These are phyloP conservation scores for Picus viridis DNA, from an alignment of 2,797 vertebrate genomes.

Conservation along the genomic window DNA sequence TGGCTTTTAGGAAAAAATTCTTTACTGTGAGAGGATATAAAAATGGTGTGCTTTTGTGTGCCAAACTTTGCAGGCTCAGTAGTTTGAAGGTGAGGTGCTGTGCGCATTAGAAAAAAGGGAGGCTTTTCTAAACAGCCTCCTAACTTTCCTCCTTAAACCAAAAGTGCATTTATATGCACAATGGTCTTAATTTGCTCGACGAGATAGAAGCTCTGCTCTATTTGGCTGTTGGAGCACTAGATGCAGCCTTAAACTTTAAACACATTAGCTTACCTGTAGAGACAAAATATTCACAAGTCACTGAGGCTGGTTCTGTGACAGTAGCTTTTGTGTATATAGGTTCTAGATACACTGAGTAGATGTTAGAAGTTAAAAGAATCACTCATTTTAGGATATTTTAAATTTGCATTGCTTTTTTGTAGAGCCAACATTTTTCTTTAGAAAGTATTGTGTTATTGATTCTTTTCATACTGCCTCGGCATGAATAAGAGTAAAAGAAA, in stretches of 20 bases:
- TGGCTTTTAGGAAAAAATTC: not conserved
- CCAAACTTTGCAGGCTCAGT: not conserved
- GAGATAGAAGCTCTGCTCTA: too few species aligned
- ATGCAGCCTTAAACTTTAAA: not conserved
- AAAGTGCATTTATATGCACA: not conserved
- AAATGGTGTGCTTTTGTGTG: not conserved
- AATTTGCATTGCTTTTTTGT: not conserved
- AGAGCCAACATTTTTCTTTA: not conserved
- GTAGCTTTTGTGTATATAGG: not conserved
- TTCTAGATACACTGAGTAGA: not conserved
- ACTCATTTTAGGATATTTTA: not conserved
- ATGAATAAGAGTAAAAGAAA: not conserved
- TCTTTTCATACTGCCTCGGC: not conserved
- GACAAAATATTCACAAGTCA: not conserved
- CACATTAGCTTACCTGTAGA: not conserved
- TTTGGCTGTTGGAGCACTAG: too few species aligned
- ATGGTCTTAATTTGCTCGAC: not conserved
- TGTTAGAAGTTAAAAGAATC: not conserved
- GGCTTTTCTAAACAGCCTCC: not conserved
- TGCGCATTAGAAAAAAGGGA: not conserved
- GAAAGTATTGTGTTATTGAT: not conserved
- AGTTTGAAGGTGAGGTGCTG: not conserved
- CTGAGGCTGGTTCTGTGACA: not conserved
- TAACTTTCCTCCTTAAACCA: not conserved
- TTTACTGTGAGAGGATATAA: not conserved